Base-by-base conservation (phyloP, 2,113 vertebrate genomes). In the Poeciliopsis occidentalis region DNA sequence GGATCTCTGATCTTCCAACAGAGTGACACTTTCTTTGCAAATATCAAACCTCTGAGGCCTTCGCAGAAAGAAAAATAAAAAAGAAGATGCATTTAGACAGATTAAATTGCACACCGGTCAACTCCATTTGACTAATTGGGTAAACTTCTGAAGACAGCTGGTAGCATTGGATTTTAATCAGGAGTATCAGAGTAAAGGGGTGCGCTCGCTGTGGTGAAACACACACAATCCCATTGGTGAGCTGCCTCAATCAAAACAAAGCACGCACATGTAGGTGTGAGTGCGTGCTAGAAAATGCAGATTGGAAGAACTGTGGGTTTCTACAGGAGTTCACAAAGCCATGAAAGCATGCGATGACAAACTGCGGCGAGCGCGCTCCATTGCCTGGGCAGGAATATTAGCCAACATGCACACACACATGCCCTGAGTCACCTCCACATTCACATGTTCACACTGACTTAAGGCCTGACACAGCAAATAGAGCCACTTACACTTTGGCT, bases 231-330 rank as follows among this genome's bases (percentile, higher is more conserved):
- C 71, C 74, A 60, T 72, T 30, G 22, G 81, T 39, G 41, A 79
- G 64, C 64, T 86, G 76, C 85, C 78, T 79, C 78, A 87, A 85
- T 68, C 11, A 65, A 86, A 86, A 88, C 78, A 85, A 83, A 77
- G 71, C 68, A 10, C 61, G 44, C 57, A 37, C 22, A 64, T 13
- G 78, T 29, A 62, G 5, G 51, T 60, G 69, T 5, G 62, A 4
- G 66, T 41, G 57, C 26, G 78, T 11, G 68, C 31, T 65, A 63
- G 67, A 90, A 91, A 91, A 66, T 82, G 90, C 85, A 89, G 87
- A 92, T 87, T 87, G 79, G 71, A 75, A 84, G 85, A 88, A 88
- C 51, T 88, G 86, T 88, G 87, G 85, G 85, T 86, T 90, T 86
- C 87, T 90, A 89, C 75, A 83, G 85, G 78, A 79, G 78, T 80